A percentile compares a stretch with the other conserved stretches of the same genome.
These are phyloP conservation scores for Scophthalmus maximus DNA, from an alignment of 2,113 vertebrate genomes.

Conservation along the genomic window DNA sequence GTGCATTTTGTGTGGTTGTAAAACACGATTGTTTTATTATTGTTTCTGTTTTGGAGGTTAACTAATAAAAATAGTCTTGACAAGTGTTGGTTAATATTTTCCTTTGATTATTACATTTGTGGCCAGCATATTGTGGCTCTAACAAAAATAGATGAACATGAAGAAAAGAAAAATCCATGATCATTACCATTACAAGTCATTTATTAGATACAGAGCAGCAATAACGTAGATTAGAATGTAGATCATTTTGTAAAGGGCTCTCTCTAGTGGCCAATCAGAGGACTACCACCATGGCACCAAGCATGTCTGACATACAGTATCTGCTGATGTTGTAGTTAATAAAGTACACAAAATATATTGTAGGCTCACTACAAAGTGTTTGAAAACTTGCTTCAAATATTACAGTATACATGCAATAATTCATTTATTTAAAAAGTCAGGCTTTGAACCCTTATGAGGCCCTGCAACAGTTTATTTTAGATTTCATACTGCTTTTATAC, in stretches of 20 bases:
- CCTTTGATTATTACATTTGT: background rate
- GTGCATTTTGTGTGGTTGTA: conserved; percentile 27
- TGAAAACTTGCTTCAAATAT: too few species aligned
- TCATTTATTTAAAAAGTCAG: too few species aligned
- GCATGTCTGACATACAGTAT: background rate
- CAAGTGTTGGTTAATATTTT: conserved; percentile 2
- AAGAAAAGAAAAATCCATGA: too few species aligned
- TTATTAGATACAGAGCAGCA: too few species aligned
- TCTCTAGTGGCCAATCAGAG: conserved; percentile 36
- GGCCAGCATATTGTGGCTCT: background rate
- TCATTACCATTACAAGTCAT: too few species aligned
- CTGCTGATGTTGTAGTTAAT: too few species aligned
- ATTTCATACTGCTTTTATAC: background rate
- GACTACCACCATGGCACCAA: background rate
- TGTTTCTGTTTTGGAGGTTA: conserved; percentile 14
- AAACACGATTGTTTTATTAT: conserved; percentile 27
- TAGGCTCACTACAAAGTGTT: too few species aligned
- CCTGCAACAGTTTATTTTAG: background rate
- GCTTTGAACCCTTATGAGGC: too few species aligned
- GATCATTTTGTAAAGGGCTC: conserved; percentile 11
- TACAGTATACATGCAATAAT: too few species aligned
- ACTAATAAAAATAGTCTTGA: conserved; percentile 44
- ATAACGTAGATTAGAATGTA: too few species aligned
- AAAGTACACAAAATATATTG: too few species aligned
- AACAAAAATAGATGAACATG: background rate